Conservation (phyloP, 2,797 vertebrate genomes). For the Denticeps clupeoides region DNA sequence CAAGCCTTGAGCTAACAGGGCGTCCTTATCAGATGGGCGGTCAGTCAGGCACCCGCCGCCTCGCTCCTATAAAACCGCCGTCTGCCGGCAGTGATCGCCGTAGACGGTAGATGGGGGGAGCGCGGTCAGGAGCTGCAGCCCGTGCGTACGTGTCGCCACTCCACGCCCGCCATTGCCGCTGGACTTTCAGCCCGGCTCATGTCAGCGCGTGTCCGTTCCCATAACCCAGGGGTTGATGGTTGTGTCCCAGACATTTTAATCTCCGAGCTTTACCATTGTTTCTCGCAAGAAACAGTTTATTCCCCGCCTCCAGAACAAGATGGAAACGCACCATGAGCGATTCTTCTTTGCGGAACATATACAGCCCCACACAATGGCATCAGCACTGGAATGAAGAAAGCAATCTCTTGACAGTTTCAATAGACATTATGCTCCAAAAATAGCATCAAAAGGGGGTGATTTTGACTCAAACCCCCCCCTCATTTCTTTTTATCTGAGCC, state of each 20-base stretch:
- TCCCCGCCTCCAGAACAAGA: not conserved
- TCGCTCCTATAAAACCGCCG: not conserved
- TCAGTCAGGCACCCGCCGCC: conserved; percentile 9
- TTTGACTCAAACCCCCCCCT: not conserved
- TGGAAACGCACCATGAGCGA: conserved; percentile 16
- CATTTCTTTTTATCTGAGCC: not conserved
- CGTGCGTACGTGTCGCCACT: not conserved
- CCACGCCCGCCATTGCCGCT: not conserved
- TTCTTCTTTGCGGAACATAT: conserved; percentile 4
- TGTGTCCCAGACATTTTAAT: not conserved
- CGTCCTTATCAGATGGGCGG: conserved; percentile 30
- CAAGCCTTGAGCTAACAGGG: conserved; percentile 16
- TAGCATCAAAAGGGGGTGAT: not conserved
- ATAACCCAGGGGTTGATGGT: not conserved
- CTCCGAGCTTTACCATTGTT: not conserved
- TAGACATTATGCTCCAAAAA: conserved; percentile 4
- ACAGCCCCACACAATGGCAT: conserved; percentile 12
- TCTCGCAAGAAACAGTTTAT: conserved; percentile 1
- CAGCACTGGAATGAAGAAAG: conserved; percentile 5
- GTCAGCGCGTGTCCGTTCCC: conserved; percentile 1
- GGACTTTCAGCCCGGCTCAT: not conserved
- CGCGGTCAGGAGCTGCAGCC: not conserved
- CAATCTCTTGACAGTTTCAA: conserved; percentile 3
- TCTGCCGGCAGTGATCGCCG: not conserved
- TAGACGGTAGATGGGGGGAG: conserved; percentile 5